Evolutionary conservation across 2,888 invertebrate genomes (phyloP).

Genomic region (Oligia strigilis): DNA sequence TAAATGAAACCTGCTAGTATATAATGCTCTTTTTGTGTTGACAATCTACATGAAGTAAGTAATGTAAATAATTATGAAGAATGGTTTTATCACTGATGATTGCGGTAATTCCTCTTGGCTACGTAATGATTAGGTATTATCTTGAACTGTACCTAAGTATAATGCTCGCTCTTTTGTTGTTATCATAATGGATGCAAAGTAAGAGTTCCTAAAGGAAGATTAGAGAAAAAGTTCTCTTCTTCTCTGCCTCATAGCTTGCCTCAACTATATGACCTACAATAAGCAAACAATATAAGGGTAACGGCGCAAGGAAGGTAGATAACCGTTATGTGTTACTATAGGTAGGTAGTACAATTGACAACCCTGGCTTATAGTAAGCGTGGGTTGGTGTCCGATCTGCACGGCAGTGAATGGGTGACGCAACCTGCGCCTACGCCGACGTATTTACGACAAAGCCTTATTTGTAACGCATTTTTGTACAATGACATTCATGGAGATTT

Average conservation of each 20-base stretch:
- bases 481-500: constrained; percentile 59
- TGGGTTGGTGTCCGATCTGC: constrained; percentile 57
- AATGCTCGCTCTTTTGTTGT: neutral
- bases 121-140: constrained; percentile 3
- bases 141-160: neutral
- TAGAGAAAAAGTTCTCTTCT: neutral
- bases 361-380: constrained; percentile 42
- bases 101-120: constrained; percentile 2
- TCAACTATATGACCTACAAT: too few relatives aligned
- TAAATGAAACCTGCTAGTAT: too few relatives aligned
- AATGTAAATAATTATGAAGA: too few relatives aligned
- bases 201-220: neutral
- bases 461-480: constrained; percentile 71
- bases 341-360: neutral
- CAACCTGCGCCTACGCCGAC: constrained; percentile 73
- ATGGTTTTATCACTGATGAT: constrained; percentile 29
- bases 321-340: neutral
- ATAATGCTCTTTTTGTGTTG: too few relatives aligned
- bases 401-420: constrained; percentile 79
- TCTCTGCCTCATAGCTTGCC: neutral
- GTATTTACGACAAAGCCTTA: constrained; percentile 73
- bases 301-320: too few relatives aligned
- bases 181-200: neutral
- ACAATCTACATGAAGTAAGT: too few relatives aligned
- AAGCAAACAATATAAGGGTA: too few relatives aligned